Evolutionary conservation across 2,113 vertebrate genomes (phyloP).

Genomic region (Tyto alba): DNA sequence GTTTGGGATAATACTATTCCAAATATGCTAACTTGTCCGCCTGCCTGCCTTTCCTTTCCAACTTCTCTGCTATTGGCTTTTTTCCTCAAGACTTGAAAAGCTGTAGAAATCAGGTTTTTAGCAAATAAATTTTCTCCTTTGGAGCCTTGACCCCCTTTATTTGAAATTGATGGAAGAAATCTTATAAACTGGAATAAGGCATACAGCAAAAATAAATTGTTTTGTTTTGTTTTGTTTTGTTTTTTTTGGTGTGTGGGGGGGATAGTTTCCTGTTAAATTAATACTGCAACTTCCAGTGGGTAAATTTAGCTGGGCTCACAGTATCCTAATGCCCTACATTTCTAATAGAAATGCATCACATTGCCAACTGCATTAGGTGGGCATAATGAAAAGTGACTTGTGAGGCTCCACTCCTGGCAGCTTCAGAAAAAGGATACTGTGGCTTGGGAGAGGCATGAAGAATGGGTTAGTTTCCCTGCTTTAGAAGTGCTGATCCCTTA

Average conservation of each 20-base stretch:
- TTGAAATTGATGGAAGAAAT: not conserved
- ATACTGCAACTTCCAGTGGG: not conserved
- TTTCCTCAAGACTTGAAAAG: not conserved
- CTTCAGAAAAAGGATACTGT: not conserved
- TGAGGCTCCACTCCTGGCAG: not conserved
- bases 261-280: not conserved
- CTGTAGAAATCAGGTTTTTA: not conserved
- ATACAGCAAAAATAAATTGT: not conserved
- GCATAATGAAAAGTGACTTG: not conserved
- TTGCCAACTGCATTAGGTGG: not conserved
- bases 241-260: no score
- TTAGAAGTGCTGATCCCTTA: not conserved
- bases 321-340: not conserved
- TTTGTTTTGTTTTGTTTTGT: no score
- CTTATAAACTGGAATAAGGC: not conserved
- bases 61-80: not conserved
- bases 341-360: not conserved
- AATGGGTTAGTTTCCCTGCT: not conserved
- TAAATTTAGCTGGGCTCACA: not conserved
- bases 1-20: constrained; percentile 48
- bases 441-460: not conserved
- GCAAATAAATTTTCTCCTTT: not conserved
- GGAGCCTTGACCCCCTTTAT: not conserved
- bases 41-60: not conserved
- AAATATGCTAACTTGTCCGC: constrained; percentile 42